Conservation (phyloP, 2,113 vertebrate species). For the Microcebus griseorufus region DNA sequence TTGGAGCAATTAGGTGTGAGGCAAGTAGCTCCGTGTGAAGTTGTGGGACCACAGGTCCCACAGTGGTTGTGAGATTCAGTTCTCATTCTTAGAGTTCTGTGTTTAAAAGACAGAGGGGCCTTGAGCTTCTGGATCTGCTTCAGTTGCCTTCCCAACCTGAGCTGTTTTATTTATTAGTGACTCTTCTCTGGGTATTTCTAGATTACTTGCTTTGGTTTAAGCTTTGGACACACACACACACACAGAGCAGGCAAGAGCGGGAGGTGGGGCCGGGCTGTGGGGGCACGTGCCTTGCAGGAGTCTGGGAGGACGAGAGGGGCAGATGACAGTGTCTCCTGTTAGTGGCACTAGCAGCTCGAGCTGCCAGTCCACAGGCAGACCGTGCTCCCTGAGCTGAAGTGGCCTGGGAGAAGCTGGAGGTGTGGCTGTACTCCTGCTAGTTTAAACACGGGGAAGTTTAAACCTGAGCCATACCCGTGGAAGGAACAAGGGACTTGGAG, state of each 20-base stretch:
- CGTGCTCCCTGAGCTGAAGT: neutral
- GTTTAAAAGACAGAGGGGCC: conserved; percentile 38
- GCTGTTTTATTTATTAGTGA: neutral
- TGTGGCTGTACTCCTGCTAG: neutral
- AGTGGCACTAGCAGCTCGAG: neutral
- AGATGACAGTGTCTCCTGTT: neutral
- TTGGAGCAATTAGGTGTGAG: conserved; percentile 43
- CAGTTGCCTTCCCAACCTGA: neutral
- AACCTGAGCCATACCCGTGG: neutral
- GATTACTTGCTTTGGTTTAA: neutral
- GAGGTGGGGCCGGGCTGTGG: neutral
- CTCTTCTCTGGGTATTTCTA: neutral
- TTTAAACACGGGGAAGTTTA: neutral
- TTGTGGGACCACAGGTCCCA: neutral
- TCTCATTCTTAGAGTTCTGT: neutral
- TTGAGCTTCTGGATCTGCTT: neutral
- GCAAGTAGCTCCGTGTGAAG: conserved; percentile 44
- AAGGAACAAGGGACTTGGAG: neutral
- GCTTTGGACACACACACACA: neutral
- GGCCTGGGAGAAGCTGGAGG: no score
- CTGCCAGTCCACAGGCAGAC: no score
- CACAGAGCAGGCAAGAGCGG: no score
- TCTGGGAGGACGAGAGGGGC: neutral
- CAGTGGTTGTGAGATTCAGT: neutral
- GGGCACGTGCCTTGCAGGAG: neutral